These are phyloP conservation scores for Malurus leucopterus DNA, from an alignment of 2,797 vertebrate species.

Conservation along the genomic window DNA sequence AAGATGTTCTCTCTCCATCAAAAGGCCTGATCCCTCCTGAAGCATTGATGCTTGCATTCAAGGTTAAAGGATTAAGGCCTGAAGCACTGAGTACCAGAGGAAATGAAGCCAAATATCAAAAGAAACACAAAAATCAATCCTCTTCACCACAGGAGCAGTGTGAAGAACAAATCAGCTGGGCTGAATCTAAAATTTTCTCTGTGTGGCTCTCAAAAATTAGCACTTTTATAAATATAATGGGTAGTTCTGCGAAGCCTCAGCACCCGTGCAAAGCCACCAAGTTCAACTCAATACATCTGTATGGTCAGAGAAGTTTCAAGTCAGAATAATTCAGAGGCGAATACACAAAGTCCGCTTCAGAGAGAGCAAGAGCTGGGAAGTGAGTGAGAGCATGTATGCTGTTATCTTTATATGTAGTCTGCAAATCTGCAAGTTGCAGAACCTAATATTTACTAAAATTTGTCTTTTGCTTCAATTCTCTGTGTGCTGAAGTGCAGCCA, in stretches of 20 bases:
- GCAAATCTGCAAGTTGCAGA: slow-evolving; percentile 11
- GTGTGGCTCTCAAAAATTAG: slow-evolving; percentile 63
- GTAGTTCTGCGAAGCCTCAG: slow-evolving; percentile 27
- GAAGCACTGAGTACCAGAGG: slow-evolving; percentile 43
- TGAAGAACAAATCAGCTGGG: slow-evolving; percentile 65
- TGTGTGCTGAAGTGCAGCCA: slow-evolving; percentile 12
- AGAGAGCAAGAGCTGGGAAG: not conserved
- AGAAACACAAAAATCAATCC: slow-evolving; percentile 70
- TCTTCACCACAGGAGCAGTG: slow-evolving; percentile 47
- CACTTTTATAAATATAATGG: slow-evolving; percentile 36
- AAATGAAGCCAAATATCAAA: slow-evolving; percentile 65
- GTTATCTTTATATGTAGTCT: not conserved
- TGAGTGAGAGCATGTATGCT: fast-evolving
- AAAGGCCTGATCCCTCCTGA: slow-evolving; percentile 34
- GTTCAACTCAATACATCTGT: slow-evolving; percentile 1
- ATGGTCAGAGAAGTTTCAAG: not conserved
- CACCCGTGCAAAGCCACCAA: not conserved
- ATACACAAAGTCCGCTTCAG: not conserved
- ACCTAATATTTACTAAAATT: not conserved
- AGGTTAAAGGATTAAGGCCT: slow-evolving; percentile 69
- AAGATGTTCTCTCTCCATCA: slow-evolving; percentile 48
- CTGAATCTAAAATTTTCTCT: slow-evolving; percentile 67
- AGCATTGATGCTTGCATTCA: slow-evolving; percentile 48
- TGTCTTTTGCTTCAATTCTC: slow-evolving; percentile 7
- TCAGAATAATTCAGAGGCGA: slow-evolving; percentile 9